Conservation (phyloP, 1,140 invertebrate species). For the Anagrus nilaparvatae region DNA sequence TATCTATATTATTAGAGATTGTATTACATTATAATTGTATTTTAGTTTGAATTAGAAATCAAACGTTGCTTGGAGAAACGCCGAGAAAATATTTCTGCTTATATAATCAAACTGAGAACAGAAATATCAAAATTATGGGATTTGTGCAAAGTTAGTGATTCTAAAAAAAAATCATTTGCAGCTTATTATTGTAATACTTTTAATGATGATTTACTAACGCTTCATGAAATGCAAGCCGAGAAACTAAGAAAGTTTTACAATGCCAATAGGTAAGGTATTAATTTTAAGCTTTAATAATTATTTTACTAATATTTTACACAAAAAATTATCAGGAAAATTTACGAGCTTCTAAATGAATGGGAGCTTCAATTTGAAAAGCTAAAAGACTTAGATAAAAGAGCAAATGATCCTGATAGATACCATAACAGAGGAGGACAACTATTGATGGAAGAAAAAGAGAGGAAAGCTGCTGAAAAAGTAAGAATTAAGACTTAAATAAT, state of each 20-base stretch:
- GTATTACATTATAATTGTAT: neutral
- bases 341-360: constrained; percentile 51
- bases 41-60: constrained; percentile 47
- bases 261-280: constrained; percentile 47
- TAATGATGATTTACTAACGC: constrained; percentile 61
- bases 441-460: constrained; percentile 71
- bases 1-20: neutral
- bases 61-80: constrained; percentile 52
- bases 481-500: neutral
- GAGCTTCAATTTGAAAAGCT: constrained; percentile 56
- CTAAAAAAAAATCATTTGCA: constrained; percentile 51
- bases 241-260: constrained; percentile 57
- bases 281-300: constrained; percentile 8
- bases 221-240: constrained; percentile 64
- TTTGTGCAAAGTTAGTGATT: constrained; percentile 52
- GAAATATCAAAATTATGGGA: constrained; percentile 64
- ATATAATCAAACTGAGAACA: constrained; percentile 55
- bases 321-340: constrained; percentile 37
- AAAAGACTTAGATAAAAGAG: constrained; percentile 57
- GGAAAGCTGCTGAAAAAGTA: constrained; percentile 59
- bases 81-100: constrained; percentile 54
- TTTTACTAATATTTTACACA: constrained; percentile 3
- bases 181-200: constrained; percentile 51
- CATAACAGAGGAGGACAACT: constrained; percentile 77
- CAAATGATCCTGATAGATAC: constrained; percentile 66